phyloP scores from a whole-genome alignment of 2,797 vertebrate species.

The Macroramphosus scolopax region DNA sequence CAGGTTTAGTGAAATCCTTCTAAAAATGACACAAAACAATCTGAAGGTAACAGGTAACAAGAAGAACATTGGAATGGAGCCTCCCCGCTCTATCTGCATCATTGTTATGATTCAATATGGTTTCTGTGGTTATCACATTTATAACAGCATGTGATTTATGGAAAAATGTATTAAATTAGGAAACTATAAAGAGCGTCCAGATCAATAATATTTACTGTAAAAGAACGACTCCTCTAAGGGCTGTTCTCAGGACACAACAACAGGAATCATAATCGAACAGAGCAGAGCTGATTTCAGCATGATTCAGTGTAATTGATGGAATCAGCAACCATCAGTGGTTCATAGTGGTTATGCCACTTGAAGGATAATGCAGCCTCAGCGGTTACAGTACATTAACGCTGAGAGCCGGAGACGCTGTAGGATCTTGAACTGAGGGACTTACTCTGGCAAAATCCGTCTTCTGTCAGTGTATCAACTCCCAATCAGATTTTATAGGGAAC shows the following conservation, averaged over 20 bases:
- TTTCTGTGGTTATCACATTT: conserved; percentile 2
- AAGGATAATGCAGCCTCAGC: conserved; percentile 35
- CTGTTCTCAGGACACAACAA: conserved; percentile 9
- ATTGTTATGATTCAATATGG: conserved; percentile 2
- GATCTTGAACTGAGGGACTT: too few species aligned
- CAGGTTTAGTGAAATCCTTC: too few species aligned
- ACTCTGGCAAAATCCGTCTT: too few species aligned
- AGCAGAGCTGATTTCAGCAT: conserved; percentile 6
- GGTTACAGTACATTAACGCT: conserved; percentile 40
- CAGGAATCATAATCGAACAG: conserved; percentile 8
- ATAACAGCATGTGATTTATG: too few species aligned
- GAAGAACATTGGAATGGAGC: too few species aligned
- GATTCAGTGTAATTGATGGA: conserved; percentile 27
- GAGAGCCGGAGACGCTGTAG: conserved; percentile 41
- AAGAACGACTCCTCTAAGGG: not conserved
- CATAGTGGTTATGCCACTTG: conserved; percentile 33
- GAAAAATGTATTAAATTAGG: not conserved
- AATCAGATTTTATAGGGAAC: too few species aligned
- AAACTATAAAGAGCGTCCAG: not conserved
- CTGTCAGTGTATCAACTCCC: too few species aligned
- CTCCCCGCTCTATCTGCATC: conserved; percentile 1
- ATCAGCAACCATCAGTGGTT: conserved; percentile 2
- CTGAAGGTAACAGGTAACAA: not conserved
- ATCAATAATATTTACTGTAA: not conserved
- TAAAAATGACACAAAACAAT: too few species aligned